Evolutionary conservation across 2,113 vertebrate species (phyloP).

Genomic region (Campylomormyrus numenius): DNA sequence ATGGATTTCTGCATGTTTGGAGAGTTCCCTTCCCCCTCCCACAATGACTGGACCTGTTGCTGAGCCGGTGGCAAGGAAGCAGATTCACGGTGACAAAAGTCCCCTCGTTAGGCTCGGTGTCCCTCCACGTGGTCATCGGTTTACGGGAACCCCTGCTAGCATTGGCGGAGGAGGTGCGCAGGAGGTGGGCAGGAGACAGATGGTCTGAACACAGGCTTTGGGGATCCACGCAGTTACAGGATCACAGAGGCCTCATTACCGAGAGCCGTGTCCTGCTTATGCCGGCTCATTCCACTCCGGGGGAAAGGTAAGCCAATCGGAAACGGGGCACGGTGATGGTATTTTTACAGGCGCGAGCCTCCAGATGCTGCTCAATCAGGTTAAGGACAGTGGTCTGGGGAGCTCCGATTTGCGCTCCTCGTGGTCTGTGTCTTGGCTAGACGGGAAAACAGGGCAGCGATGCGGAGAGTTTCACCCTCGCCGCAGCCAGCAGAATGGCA

Average conservation of each 20-base stretch:
- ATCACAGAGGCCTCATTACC: slow-evolving; percentile 4
- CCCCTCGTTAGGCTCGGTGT: not conserved
- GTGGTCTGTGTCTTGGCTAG: not conserved
- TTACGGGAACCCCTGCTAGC: not conserved
- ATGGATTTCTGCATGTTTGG: not conserved
- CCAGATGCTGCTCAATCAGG: not conserved
- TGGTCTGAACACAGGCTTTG: not conserved
- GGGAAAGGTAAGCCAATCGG: not conserved
- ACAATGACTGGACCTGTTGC: not conserved
- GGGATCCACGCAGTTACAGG: not conserved
- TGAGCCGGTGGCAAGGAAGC: not conserved
- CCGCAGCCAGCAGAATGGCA: not conserved
- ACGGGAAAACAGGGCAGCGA: not conserved
- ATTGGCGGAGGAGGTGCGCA: not conserved
- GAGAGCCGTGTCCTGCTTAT: not conserved
- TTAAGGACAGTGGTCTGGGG: not conserved
- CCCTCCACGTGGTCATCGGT: not conserved
- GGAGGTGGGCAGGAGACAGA: not conserved
- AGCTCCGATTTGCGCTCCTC: not conserved
- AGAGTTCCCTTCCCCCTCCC: not conserved
- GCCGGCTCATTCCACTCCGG: not conserved
- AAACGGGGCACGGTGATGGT: not conserved
- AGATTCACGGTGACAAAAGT: not conserved
- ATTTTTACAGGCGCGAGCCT: not conserved
- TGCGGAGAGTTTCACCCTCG: not conserved